A percentile compares a stretch with the other conserved stretches of the same genome.
Evolutionary conservation across 2,113 vertebrate species (phyloP).

Genomic region (Talpa occidentalis): DNA sequence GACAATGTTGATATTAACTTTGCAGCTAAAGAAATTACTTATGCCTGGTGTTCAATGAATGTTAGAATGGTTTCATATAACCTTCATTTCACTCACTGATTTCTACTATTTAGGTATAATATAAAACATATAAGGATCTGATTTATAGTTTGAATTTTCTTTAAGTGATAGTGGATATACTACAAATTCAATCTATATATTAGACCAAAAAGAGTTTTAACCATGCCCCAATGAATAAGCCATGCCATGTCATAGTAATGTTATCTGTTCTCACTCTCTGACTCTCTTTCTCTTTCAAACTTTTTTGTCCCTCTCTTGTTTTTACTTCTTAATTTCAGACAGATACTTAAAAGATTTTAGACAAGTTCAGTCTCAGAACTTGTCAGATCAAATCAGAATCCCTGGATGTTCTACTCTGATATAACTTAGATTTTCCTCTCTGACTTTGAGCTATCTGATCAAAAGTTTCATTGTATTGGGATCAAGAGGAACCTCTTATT

Average conservation of each 20-base stretch:
- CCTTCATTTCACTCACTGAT: background rate
- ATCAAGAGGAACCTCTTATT: constrained; percentile 46
- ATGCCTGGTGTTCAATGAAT: background rate
- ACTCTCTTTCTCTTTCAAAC: background rate
- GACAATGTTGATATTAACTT: background rate
- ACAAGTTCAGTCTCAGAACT: constrained; percentile 8
- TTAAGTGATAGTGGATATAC: background rate
- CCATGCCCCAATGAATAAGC: background rate
- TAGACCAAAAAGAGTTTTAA: constrained; percentile 9
- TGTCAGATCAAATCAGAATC: constrained; percentile 20
- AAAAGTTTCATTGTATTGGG: constrained; percentile 25
- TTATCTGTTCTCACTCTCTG: background rate
- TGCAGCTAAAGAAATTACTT: background rate
- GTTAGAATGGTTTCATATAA: background rate
- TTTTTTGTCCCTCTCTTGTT: background rate
- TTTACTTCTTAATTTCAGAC: background rate
- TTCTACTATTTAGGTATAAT: background rate
- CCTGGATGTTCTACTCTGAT: background rate
- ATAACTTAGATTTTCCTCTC: background rate
- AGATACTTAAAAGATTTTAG: constrained; percentile 18
- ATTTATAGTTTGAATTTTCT: constrained; percentile 16
- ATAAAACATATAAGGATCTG: background rate
- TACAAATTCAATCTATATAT: background rate
- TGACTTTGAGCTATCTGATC: background rate
- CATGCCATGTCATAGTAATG: background rate